Evolutionary conservation across 2,113 vertebrate genomes (phyloP), one percentile per base, ranked within the genome.

Genomic region (Rhizomys pruinosus): DNA sequence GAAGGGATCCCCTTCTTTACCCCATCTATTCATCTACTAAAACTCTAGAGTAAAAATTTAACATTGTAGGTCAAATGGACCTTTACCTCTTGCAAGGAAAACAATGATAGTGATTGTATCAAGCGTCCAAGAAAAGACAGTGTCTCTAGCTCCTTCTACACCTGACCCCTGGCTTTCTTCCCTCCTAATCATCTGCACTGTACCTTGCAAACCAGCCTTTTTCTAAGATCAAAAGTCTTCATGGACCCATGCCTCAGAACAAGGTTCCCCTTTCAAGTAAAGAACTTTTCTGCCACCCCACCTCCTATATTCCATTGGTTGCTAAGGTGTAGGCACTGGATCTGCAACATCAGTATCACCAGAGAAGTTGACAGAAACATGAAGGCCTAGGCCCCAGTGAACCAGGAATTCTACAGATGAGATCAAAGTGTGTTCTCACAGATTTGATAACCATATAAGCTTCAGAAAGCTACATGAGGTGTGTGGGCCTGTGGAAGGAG

Each of bases 61-160:
- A 82, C 77, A 80, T 34, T 78, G 27, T 10, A 88, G 25, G 77
- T 16, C 81, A 95, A 86, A 69, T 69, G 52, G n/a, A 52, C 74
- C 86, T 52, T 92, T 85, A 57, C n/a, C 27, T 91, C 22, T 92
- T 52, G 85, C 5, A 74, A 92, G 79, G 39, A 86, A 88, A 95
- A 94, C 66, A 95, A 84, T 3, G 44, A 25, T 16, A 78, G 27
- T 91, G 64, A 95, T 86, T 89, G 77, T 25, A 89, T 27, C 72
- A 88, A 74, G 52, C 39, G 89, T 91, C 89, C 74, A 82, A 69
- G 85, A n/a, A 78, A 73, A 71, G 73, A 63, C 59, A 66, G 29
- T 22, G n/a, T 71, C 29, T 86, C 55, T 59, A 85, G n/a, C 66
- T 81, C 25, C 74, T 89, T 91, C 86, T 44, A n/a, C 37, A 13